A percentile compares a stretch with the other conserved stretches of the same genome.
Conservation (phyloP, 2,888 invertebrate species). For the Pollenia angustigena region DNA sequence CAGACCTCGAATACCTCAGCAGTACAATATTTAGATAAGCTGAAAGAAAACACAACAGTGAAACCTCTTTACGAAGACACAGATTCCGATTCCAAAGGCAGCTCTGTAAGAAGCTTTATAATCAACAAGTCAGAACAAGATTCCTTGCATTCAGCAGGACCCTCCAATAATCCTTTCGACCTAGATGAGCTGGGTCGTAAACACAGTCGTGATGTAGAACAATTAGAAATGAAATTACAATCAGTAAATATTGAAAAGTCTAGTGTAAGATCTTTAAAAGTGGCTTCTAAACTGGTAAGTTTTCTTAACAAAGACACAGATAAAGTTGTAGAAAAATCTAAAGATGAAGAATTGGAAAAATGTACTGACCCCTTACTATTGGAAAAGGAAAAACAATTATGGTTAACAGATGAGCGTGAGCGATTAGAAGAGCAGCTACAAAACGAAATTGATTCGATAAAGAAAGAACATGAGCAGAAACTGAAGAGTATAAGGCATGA, state of each 20-base stretch:
- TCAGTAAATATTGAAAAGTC: constrained; percentile 81
- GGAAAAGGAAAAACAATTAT: constrained; percentile 83
- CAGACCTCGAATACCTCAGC: constrained; percentile 62
- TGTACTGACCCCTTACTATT: constrained; percentile 77
- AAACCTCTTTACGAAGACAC: constrained; percentile 83
- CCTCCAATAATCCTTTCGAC: constrained; percentile 84
- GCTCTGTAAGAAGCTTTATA: constrained; percentile 82
- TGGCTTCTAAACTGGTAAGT: constrained; percentile 79
- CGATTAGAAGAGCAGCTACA: constrained; percentile 81
- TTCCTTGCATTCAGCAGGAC: constrained; percentile 82
- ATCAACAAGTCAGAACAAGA: constrained; percentile 83
- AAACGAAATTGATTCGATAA: constrained; percentile 78
- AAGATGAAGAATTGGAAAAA: constrained; percentile 75
- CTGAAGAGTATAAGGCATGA: constrained; percentile 83
- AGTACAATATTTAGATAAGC: constrained; percentile 79
- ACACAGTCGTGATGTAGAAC: constrained; percentile 81
- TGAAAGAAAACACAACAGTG: constrained; percentile 78
- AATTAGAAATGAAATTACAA: constrained; percentile 85
- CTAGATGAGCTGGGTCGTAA: constrained; percentile 84
- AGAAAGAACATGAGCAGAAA: constrained; percentile 82
- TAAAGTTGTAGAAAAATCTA: constrained; percentile 33
- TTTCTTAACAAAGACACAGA: constrained; percentile 77
- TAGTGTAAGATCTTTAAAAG: constrained; percentile 77
- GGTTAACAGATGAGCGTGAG: constrained; percentile 85
- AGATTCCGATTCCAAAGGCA: constrained; percentile 83